Percentiles rank a stretch among this genome's conserved stretches.
phyloP scores from a whole-genome alignment of 2,797 vertebrate species.

The Sphenodon punctatus region DNA sequence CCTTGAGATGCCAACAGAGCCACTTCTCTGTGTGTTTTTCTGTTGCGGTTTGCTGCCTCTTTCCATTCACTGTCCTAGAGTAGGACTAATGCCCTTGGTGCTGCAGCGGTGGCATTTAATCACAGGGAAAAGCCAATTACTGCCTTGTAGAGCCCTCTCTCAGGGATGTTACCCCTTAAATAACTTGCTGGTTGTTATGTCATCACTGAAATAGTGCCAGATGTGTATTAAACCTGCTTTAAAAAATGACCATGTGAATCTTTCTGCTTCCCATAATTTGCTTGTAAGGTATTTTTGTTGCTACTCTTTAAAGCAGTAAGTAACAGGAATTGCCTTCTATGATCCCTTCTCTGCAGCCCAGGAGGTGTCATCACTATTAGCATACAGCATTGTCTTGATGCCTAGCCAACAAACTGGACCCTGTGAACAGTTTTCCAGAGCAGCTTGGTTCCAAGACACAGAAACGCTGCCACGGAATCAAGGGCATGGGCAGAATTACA shows the following conservation, averaged over 20 bases:
- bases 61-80: background rate
- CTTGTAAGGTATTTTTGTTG: background rate
- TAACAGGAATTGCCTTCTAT: background rate
- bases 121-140: slow-evolving; percentile 52
- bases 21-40: background rate
- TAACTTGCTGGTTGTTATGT: slow-evolving; percentile 30
- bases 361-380: background rate
- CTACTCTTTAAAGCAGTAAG: background rate
- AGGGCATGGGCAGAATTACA: too few species aligned
- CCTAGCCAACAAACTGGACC: background rate
- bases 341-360: background rate
- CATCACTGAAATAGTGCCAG: slow-evolving; percentile 42
- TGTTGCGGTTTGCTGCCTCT: background rate
- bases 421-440: background rate
- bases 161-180: slow-evolving; percentile 45
- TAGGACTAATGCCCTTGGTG: background rate
- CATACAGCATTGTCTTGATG: background rate
- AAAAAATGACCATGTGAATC: background rate
- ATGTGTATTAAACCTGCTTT: slow-evolving; percentile 12
- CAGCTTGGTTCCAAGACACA: background rate
- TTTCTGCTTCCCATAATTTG: background rate
- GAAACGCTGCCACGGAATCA: background rate
- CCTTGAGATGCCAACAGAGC: background rate
- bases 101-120: slow-evolving; percentile 20
- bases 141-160: slow-evolving; percentile 19